Conservation (phyloP, 2,797 vertebrate species). For the Acanthis flammea region DNA sequence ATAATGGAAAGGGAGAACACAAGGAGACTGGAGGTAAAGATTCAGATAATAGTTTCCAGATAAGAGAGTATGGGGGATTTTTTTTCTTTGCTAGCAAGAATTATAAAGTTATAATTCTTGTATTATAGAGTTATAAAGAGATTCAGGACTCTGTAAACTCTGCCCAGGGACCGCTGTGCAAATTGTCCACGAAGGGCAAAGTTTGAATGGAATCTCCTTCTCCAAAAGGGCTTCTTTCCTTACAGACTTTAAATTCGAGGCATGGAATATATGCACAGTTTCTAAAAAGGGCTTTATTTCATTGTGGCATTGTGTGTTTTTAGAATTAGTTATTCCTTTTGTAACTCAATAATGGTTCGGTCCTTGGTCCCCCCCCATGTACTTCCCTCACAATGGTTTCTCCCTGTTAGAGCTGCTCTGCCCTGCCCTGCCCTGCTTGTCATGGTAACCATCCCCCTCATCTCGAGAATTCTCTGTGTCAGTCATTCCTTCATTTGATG, state of each 20-base stretch:
- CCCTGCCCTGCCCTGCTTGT: too few species aligned
- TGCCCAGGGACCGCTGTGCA: background rate
- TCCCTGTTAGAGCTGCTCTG: too few species aligned
- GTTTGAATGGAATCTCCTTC: background rate
- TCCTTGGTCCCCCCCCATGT: too few species aligned
- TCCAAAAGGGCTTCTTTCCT: background rate
- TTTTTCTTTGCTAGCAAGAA: background rate
- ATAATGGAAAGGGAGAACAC: background rate
- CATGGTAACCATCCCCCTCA: too few species aligned
- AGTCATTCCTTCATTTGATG: too few species aligned
- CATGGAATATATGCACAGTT: background rate
- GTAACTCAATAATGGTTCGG: too few species aligned
- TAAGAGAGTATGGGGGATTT: rapidly evolving
- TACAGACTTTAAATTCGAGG: background rate
- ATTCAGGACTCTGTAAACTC: background rate
- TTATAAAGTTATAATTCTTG: too few species aligned
- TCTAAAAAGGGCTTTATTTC: background rate
- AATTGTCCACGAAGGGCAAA: background rate
- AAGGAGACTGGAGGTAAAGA: background rate
- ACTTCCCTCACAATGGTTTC: too few species aligned
- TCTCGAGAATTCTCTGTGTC: too few species aligned
- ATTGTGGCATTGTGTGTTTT: too few species aligned
- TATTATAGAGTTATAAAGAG: background rate
- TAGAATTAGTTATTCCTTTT: too few species aligned
- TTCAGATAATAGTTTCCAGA: background rate